Evolutionary conservation across 2,113 vertebrate genomes (phyloP), one percentile per base, ranked within the genome.

Genomic region (Regulus satrapa): DNA sequence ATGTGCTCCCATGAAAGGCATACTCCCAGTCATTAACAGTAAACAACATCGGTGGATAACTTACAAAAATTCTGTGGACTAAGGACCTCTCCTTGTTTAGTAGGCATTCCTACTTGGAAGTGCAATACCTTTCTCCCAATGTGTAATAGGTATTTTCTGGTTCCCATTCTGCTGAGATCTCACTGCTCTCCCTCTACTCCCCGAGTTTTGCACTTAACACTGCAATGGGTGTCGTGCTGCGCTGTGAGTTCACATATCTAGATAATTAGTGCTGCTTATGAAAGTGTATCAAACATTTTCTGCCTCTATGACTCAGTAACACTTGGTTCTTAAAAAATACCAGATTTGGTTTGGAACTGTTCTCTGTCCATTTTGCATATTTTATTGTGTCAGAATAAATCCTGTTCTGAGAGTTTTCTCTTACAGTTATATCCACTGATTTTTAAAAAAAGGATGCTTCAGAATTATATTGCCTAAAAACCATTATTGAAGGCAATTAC

Each of bases 331-430:
- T 91, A 49, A 81, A 87, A 48, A 89, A 71, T 19, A 74, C 3
- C 24, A 71, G 40, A 52, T 34, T 34, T 84, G 52, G 25, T 62
- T 76, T 75, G 45, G 21, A 89, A 52, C 18, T 38, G 34, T 68
- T 71, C 38, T 80, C 68, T 67, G 38, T 31, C 26, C 10, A n/a
- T 78, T 88, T 61, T 67, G n/a, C 78, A 20, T 75, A 80, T 86
- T 92, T 91, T 71, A 75, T 49, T 80, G 74, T 19, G 51, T 59
- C 76, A 88, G 55, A 74, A 13, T 36, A 86, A 74, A 66, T 36
- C 34, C 46, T 58, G 14, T 73, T 73, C 41, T 76, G 72, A 43
- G 8, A 19, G 14, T 51, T 92, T 54, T 88, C 36, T 88, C 71
- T 59, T 32, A 32, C 6, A 68, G n/a, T 45, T 68, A 36, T 38